These are phyloP conservation scores for Hetaerina americana DNA, from an alignment of 1,140 invertebrate species.

Conservation along the genomic window DNA sequence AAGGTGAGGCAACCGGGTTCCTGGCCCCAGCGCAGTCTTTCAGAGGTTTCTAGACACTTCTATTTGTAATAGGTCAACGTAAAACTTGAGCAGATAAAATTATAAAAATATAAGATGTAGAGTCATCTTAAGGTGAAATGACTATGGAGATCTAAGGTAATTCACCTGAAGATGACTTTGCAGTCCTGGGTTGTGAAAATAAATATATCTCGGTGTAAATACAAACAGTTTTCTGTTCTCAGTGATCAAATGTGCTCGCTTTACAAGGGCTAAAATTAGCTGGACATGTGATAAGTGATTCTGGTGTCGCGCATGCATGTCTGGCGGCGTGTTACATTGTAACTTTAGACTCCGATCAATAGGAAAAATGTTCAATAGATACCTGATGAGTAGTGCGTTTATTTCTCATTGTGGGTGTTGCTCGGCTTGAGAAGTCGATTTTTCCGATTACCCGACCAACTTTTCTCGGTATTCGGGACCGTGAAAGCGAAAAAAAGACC, in stretches of 20 bases:
- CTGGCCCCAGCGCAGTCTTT: not conserved
- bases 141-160: no score
- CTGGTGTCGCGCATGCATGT: not conserved
- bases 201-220: not conserved
- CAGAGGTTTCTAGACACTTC: not conserved
- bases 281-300: not conserved
- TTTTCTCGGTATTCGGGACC: not conserved
- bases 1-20: not conserved
- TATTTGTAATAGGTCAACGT: not conserved
- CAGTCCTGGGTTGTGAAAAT: not conserved
- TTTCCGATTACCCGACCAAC: not conserved
- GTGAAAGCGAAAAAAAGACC: no score
- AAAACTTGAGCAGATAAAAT: not conserved
- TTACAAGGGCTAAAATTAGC: not conserved
- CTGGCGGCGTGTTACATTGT: not conserved
- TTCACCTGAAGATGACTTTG: not conserved
- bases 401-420: not conserved
- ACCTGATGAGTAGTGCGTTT: not conserved
- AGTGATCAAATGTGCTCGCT: not conserved
- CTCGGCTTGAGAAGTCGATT: not conserved
- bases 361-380: not conserved
- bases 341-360: not conserved
- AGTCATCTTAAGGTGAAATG: no score
- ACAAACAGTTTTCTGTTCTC: not conserved
- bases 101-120: no score